A percentile compares a stretch with the other conserved stretches of the same genome.
Evolutionary conservation across 1,140 invertebrate species (phyloP).

Genomic region (Stenopsyche tienmushanensis): DNA sequence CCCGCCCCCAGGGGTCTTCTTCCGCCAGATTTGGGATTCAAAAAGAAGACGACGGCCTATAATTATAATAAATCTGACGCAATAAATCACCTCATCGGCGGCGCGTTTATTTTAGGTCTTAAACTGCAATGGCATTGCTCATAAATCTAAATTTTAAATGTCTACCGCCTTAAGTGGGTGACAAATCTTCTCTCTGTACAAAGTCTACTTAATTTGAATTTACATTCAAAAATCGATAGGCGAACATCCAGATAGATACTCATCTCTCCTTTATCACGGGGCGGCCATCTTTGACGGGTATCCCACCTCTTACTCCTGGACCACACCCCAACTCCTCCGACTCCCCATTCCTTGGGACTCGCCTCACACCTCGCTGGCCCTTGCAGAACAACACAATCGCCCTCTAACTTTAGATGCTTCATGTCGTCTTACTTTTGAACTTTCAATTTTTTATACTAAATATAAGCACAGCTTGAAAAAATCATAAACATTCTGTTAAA

Average conservation of each 20-base stretch:
- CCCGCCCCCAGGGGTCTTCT: too few relatives aligned
- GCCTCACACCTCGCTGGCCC: too few relatives aligned
- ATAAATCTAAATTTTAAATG: slow-evolving; percentile 41
- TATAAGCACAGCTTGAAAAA: too few relatives aligned
- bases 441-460: too few relatives aligned
- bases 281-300: slow-evolving; percentile 53
- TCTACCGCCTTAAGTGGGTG: slow-evolving; percentile 29
- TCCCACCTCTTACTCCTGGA: slow-evolving; percentile 18
- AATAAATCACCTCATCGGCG: slow-evolving; percentile 12
- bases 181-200: slow-evolving; percentile 31
- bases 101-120: slow-evolving; percentile 20
- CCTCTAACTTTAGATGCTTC: slow-evolving; percentile 22
- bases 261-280: slow-evolving; percentile 57
- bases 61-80: slow-evolving; percentile 13
- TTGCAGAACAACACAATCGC: background rate
- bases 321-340: slow-evolving; percentile 9
- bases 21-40: too few relatives aligned
- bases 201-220: slow-evolving; percentile 32
- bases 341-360: background rate
- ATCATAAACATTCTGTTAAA: too few relatives aligned
- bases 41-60: too few relatives aligned
- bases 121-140: slow-evolving; percentile 25
- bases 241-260: slow-evolving; percentile 36
- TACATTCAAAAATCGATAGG: slow-evolving; percentile 40
- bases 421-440: too few relatives aligned